Evolutionary conservation across 1,140 invertebrate species (phyloP), one percentile per base, ranked within the genome.

Genomic region (Drosophila lowei): DNA sequence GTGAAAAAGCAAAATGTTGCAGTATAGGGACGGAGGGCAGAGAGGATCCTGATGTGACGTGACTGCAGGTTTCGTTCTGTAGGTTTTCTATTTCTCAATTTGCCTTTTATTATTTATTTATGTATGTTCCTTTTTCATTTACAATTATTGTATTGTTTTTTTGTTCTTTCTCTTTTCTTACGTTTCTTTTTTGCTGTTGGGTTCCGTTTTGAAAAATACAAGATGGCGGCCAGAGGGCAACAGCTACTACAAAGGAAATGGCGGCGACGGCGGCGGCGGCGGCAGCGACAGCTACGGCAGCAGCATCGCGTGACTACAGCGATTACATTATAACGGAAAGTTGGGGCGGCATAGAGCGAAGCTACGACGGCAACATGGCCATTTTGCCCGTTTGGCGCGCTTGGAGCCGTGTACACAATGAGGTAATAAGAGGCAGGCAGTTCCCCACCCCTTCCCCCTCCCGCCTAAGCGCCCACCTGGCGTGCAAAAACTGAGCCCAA

Each of bases 281-380:
- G 3, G 34, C 0, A 11, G 34, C 8, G 34, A 4, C 34, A 13
- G 11, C 2, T 3, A 11, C 34, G 11, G 44, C 38, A 46, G 62
- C 89, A 83, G 78, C 76, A 89, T 90, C 79, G 89, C 89, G 89
- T 90, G 89, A 89, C 89, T 90, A 89, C 89, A 83, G 75, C 79
- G 81, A 90, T 90, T 90, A 90, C 83, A 88, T 90, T 90, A 88
- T 90, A 89, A 90, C 89, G 76, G 89, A 90, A 88, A 83, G 89
- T 85, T 90, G 89, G 89, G 85, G 81, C 62, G 89, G 89, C 72
- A 89, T 90, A 67, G 89, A 90, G 65, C 89, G 89, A 62, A 85
- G 85, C 89, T 90, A 90, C 74, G 89, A 90, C 62, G 85, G 89
- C 72, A 88, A 90, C 74, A 90, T 90, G 89, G 79, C 89, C 71